A percentile compares a stretch with the other conserved stretches of the same genome.
These are phyloP conservation scores for Dendroctonus ponderosae DNA, from an alignment of 1,140 invertebrate species.

Conservation along the genomic window DNA sequence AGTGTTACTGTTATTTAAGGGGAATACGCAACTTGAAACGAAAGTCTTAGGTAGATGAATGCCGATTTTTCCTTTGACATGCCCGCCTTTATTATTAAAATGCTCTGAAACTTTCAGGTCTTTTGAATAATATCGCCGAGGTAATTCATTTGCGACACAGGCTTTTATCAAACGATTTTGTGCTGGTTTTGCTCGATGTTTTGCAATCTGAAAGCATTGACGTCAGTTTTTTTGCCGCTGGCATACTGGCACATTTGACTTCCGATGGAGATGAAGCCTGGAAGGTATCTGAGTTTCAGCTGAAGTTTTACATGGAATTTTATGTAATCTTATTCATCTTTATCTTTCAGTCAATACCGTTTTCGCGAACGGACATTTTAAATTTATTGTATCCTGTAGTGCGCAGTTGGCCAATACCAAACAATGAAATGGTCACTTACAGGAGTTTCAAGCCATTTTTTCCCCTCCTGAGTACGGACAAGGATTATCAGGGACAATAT, in stretches of 20 bases:
- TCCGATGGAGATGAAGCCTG: conserved; percentile 61
- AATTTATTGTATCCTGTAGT: conserved; percentile 61
- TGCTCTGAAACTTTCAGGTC: conserved; percentile 28
- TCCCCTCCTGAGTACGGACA: conserved; percentile 61
- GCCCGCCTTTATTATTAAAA: background rate
- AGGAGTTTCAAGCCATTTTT: conserved; percentile 80
- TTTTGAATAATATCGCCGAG: conserved; percentile 83
- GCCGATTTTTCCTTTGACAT: background rate
- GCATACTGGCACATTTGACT: conserved; percentile 75
- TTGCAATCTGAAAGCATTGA: conserved; percentile 71
- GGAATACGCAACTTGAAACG: conserved; percentile 70
- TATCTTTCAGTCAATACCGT: conserved; percentile 15
- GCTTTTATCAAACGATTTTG: conserved; percentile 65
- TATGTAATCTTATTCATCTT: background rate
- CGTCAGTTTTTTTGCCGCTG: conserved; percentile 81
- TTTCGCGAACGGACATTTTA: conserved; percentile 57
- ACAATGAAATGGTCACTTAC: conserved; percentile 82
- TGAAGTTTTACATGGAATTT: background rate
- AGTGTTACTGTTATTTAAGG: conserved; percentile 64
- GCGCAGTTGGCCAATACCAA: conserved; percentile 67
- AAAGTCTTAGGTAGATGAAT: conserved; percentile 64
- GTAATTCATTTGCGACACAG: conserved; percentile 56
- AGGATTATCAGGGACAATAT: conserved; percentile 69
- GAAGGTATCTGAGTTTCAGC: conserved; percentile 41
- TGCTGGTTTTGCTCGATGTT: conserved; percentile 59